Evolutionary conservation across 2,888 invertebrate species (phyloP), one percentile per base, ranked within the genome.

Genomic region (Brachypterus glaber): DNA sequence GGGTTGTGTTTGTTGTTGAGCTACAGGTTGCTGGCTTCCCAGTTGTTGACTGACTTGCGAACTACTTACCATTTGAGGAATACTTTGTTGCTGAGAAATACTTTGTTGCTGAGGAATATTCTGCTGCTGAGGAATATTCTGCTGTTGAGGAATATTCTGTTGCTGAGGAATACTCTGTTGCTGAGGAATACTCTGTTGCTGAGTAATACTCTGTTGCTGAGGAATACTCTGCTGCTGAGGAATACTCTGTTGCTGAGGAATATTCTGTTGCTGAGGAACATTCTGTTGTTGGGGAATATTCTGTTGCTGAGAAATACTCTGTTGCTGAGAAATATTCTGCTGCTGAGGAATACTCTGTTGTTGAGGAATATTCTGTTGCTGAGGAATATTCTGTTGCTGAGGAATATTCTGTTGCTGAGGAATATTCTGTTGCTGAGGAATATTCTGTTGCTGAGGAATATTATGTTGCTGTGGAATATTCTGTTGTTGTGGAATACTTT

Each of bases 361-460:
- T 1, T 64, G 52, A 3, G 54, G 36, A 3, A 29, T 43, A 63
- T 66, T 51, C 39, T 45, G 62, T 33, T 68, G 52, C 44, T 66
- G 66, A 40, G 67, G 66, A 1, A 64, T 53, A n/a, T 58, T 41
- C 2, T 66, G 65, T 30, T 48, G 54, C 25, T 36, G 48, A 27
- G 42, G 35, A 5, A 47, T 41, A 32, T 50, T 58, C 40, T 43
- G 60, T 47, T 41, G 56, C 39, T 45, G 51, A 25, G 58, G 56
- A 26, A 47, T 47, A 29, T 55, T 55, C 24, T 47, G 43, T 25
- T 54, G 55, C 15, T 51, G 50, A 27, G 43, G 45, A 11, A 50
- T 53, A 25, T 49, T 51, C 48, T 63, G 52, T 60, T 68, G 34
- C 2, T 37, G 41, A 11, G n/a, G n/a, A n/a, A n/a, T n/a, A n/a